Base-by-base conservation (phyloP, 2,797 vertebrate genomes). In the Euphonia xanthogaster region DNA sequence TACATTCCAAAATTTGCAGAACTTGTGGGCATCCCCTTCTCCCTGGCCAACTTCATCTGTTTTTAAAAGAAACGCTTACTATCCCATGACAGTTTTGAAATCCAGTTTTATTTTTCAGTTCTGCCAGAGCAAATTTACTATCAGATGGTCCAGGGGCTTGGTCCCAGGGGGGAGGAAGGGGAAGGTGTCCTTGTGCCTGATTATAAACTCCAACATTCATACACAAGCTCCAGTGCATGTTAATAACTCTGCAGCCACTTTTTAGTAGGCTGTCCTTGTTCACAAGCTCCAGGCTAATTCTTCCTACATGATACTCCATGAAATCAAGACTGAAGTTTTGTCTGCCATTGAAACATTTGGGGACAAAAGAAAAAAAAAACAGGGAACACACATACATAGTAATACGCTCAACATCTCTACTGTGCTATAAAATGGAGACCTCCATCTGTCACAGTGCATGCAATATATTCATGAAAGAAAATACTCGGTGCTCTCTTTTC, bases 391-490 rank as follows among this genome's bases (percentile, higher is more conserved):
- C 79, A 80, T 54, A 94, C 74, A 82, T 8, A 91, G 70, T 82
- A 92, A 95, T 93, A 94, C 11, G 47, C 85, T 85, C 81, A 14
- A 94, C 96, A 88, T 88, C 55, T 96, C 91, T 97, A 96, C 77
- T 95, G 88, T 93, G 88, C 90, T 96, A 97, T 94, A 90, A 90
- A 91, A 95, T 63, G 86, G 94, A 96, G 80, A 93, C 61, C 85
- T 94, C 80, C 65, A 54, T 90, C 92, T 95, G 88, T 74, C 91
- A 95, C 28, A 96, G 93, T 90, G 93, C 97, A 98, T 98, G 97
- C 98, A 97, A 90, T 91, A 94, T 70, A 98, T 61, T 97, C 54
- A 68, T 82, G 95, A 97, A 97, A 93, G 93, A 94, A 91, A 93
- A 96, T 96, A 90, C 80, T 92, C 18, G 65, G 86, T 86, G 88